phyloP scores from a whole-genome alignment of 2,888 invertebrate species.

The Carabus problematicus region DNA sequence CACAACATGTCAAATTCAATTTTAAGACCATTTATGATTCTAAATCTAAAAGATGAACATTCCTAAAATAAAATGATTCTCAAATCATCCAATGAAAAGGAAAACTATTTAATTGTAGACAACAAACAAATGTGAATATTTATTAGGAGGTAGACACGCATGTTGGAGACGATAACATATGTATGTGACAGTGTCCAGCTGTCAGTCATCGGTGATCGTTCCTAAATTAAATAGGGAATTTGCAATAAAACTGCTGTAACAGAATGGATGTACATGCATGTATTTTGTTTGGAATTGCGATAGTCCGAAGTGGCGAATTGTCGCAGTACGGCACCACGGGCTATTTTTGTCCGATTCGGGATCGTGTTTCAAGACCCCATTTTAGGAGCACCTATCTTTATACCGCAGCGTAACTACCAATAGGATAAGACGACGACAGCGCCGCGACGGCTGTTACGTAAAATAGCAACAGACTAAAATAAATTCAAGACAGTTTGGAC shows the following conservation, averaged over 20 bases:
- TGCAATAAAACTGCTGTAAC: constrained; percentile 15
- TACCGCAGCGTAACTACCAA: constrained; percentile 45
- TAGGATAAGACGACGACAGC: constrained; percentile 47
- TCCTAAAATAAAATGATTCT: too few species aligned
- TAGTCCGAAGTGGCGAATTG: constrained; percentile 25
- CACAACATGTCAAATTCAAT: too few species aligned
- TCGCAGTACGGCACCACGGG: constrained; percentile 52
- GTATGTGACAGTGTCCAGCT: too few species aligned
- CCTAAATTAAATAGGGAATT: constrained; percentile 18
- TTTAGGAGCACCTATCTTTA: constrained; percentile 70
- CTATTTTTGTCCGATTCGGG: constrained; percentile 64
- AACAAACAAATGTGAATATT: too few species aligned
- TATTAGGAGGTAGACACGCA: too few species aligned
- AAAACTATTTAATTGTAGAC: too few species aligned
- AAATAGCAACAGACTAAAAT: constrained; percentile 40
- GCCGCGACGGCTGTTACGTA: constrained; percentile 45
- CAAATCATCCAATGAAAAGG: too few species aligned
- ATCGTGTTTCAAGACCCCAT: constrained; percentile 71
- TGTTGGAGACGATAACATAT: too few species aligned
- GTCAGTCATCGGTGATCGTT: too few species aligned
- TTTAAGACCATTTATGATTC: too few species aligned
- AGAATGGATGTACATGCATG: too few species aligned
- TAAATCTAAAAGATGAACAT: too few species aligned
- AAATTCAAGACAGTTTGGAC: not conserved
- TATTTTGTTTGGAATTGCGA: constrained; percentile 33